phyloP scores from a whole-genome alignment of 2,113 vertebrate species.

The Rynchops niger region DNA sequence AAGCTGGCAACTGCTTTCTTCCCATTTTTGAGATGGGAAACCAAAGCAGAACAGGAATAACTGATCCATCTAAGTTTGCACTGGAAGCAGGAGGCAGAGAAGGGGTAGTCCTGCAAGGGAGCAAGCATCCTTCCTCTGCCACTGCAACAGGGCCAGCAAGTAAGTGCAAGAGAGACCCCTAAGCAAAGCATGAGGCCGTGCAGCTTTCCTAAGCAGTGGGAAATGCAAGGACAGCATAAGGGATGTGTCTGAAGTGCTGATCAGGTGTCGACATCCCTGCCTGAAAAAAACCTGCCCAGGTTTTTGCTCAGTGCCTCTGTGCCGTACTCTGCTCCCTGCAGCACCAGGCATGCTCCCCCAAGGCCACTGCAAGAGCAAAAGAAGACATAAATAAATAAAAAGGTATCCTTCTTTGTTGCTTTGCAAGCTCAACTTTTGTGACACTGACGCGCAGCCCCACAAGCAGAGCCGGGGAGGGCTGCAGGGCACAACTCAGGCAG shows the following conservation, averaged over 20 bases:
- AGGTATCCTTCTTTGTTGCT: neutral
- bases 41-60: neutral
- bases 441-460: neutral
- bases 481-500: neutral
- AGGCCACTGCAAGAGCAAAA: neutral
- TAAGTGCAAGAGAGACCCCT: neutral
- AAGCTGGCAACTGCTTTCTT: neutral
- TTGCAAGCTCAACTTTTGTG: neutral
- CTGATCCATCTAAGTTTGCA: neutral
- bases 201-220: neutral
- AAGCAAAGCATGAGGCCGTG: rapidly evolving
- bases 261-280: neutral
- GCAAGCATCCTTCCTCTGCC: neutral
- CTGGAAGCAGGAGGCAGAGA: neutral
- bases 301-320: rapidly evolving
- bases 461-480: neutral
- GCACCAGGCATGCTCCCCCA: rapidly evolving
- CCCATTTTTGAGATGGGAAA: neutral
- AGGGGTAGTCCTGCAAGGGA: neutral
- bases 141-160: neutral
- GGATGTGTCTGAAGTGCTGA: neutral
- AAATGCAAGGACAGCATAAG: neutral
- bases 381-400: neutral
- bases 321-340: rapidly evolving
- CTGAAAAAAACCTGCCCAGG: neutral